Evolutionary conservation across 2,113 vertebrate genomes (phyloP).

Genomic region (Condylura cristata): DNA sequence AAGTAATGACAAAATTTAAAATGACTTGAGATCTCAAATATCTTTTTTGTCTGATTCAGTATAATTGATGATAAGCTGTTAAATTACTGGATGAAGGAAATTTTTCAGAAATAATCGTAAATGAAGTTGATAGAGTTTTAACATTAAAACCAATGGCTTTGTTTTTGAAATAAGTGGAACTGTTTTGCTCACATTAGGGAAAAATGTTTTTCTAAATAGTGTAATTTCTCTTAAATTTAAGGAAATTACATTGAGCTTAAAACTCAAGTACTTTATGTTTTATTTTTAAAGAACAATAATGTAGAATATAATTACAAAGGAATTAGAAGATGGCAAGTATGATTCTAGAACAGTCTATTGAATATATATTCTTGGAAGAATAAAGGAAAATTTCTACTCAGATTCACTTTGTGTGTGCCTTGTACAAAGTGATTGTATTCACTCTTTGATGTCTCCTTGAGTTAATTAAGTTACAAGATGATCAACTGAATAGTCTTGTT

Average conservation of each 20-base stretch:
- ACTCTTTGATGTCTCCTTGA: conserved; percentile 24
- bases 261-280: neutral
- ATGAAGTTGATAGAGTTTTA: neutral
- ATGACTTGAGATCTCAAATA: neutral
- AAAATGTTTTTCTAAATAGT: neutral
- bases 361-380: neutral
- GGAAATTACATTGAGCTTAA: neutral
- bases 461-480: conserved; percentile 30
- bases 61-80: neutral
- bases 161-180: neutral
- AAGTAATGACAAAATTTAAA: neutral
- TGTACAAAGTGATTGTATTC: neutral
- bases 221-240: neutral
- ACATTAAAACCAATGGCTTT: neutral
- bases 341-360: neutral
- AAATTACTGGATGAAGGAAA: neutral
- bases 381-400: conserved; percentile 1
- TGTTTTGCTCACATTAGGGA: neutral
- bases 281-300: neutral
- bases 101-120: neutral
- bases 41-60: neutral
- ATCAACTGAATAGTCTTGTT: conserved; percentile 9
- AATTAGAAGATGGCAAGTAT: neutral
- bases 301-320: neutral
- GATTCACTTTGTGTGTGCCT: neutral